A percentile compares a stretch with the other conserved stretches of the same genome.
phyloP scores from a whole-genome alignment of 2,888 invertebrate genomes.

The Trachelus iudaicus region DNA sequence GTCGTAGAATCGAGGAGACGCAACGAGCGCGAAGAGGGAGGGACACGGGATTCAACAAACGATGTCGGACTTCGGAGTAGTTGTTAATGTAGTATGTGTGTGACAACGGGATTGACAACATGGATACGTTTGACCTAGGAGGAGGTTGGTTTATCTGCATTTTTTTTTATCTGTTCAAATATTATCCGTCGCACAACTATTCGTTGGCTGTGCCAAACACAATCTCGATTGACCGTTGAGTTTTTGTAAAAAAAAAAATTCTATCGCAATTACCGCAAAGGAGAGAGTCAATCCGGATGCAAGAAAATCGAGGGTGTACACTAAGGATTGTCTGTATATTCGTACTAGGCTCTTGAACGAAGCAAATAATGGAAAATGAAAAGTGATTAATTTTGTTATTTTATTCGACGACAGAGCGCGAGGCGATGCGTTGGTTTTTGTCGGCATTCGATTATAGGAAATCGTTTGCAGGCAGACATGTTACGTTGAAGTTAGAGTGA shows the following conservation, averaged over 20 bases:
- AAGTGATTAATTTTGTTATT: not conserved
- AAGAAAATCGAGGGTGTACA: not conserved
- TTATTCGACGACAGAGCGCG: not conserved
- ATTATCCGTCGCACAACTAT: not conserved
- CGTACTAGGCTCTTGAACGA: not conserved
- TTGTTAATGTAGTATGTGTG: slow-evolving; percentile 66
- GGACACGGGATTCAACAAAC: slow-evolving; percentile 63
- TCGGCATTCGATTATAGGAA: not conserved
- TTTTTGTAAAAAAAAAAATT: not conserved
- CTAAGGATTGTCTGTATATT: not conserved
- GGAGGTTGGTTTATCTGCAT: slow-evolving; percentile 58
- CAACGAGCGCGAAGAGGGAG: slow-evolving; percentile 46
- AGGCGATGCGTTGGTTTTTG: not conserved
- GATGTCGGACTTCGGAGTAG: slow-evolving; percentile 64
- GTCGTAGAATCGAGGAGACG: slow-evolving; percentile 20
- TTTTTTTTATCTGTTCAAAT: slow-evolving; percentile 19
- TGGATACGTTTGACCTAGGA: slow-evolving; percentile 65
- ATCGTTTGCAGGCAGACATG: not conserved
- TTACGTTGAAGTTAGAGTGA: not conserved
- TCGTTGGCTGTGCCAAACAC: not conserved
- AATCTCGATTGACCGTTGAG: not conserved
- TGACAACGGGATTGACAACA: slow-evolving; percentile 66
- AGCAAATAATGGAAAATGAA: not conserved
- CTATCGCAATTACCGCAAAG: not conserved
- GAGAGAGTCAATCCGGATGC: not conserved